Evolutionary conservation across 1,140 invertebrate species (phyloP).

Genomic region (Temnothorax longispinosus): DNA sequence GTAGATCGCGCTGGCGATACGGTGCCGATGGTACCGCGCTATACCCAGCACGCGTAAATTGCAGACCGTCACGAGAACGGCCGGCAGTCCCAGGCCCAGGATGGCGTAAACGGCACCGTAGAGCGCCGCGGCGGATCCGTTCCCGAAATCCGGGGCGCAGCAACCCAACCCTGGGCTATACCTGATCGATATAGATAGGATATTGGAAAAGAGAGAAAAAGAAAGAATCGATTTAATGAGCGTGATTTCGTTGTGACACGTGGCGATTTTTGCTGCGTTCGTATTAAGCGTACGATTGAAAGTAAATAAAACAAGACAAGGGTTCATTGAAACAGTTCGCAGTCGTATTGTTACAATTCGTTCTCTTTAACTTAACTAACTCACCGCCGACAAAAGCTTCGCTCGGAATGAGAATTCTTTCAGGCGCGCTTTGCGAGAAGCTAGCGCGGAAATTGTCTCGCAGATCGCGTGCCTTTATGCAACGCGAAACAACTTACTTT

Average conservation of each 20-base stretch:
- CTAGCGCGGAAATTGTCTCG: conserved; percentile 6
- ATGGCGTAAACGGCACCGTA: conserved; percentile 89
- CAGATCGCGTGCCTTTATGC: conserved; percentile 6
- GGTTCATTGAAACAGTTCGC: no score
- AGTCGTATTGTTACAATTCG: neutral
- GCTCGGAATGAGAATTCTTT: conserved; percentile 1
- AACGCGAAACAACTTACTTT: neutral
- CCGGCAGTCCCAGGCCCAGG: conserved; percentile 89
- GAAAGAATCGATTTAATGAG: neutral
- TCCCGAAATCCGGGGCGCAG: conserved; percentile 89
- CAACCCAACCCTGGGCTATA: conserved; percentile 87
- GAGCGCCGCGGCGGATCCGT: conserved; percentile 85
- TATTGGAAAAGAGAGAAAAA: conserved; percentile 10
- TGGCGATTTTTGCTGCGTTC: no score
- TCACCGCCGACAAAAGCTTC: neutral
- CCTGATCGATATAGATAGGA: conserved; percentile 58
- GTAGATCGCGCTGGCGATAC: conserved; percentile 94
- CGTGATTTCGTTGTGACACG: neutral
- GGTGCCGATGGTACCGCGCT: conserved; percentile 92
- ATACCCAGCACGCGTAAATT: conserved; percentile 92
- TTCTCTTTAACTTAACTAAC: neutral
- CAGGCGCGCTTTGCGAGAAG: neutral
- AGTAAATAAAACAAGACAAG: no score
- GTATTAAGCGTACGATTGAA: no score
- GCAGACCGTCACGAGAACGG: conserved; percentile 89